phyloP scores from a whole-genome alignment of 2,113 vertebrate species.

The Crotalus viridis region DNA sequence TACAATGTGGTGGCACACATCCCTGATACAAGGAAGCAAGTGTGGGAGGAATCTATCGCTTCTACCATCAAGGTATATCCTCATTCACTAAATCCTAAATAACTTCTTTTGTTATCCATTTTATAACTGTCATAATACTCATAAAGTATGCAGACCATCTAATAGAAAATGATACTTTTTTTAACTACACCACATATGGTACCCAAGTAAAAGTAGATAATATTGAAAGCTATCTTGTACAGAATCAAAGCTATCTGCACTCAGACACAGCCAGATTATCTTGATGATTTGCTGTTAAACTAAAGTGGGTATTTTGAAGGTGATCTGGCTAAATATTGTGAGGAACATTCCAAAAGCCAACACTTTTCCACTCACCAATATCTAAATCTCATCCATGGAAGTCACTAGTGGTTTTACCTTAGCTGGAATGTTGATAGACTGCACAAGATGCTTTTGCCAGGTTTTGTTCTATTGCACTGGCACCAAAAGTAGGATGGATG shows the following conservation, averaged over 20 bases:
- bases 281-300: neutral
- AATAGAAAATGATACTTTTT: neutral
- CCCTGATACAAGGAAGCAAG: neutral
- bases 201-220: neutral
- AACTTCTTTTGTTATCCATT: neutral
- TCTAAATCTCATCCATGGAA: neutral
- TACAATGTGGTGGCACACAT: neutral
- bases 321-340: neutral
- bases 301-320: neutral
- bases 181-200: neutral
- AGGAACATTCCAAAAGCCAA: neutral
- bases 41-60: neutral
- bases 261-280: neutral
- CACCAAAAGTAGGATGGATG: neutral
- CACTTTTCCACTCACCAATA: neutral
- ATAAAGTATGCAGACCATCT: neutral
- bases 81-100: neutral
- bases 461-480: neutral
- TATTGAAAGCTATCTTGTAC: neutral
- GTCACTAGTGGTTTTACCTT: neutral
- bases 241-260: neutral
- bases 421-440: neutral
- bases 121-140: neutral
- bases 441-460: neutral
- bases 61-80: neutral